phyloP scores from a whole-genome alignment of 2,113 vertebrate genomes.

The Ptyas mucosa region DNA sequence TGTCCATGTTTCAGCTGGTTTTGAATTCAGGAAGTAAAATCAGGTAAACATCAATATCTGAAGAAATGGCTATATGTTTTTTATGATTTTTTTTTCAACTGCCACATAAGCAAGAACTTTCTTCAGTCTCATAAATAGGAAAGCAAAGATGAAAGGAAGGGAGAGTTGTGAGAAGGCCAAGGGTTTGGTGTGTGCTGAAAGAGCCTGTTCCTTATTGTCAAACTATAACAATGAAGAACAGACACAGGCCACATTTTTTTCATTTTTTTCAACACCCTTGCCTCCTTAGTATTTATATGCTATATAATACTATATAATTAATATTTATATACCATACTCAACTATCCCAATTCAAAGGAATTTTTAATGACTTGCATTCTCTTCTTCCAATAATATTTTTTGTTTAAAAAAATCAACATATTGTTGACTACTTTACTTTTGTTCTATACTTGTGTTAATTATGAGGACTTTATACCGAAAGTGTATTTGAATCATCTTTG shows the following conservation, averaged over 20 bases:
- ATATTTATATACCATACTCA: not conserved
- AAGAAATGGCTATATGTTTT: not conserved
- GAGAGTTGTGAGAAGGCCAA: not conserved
- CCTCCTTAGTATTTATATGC: not conserved
- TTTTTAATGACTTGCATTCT: not conserved
- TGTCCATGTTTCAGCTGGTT: not conserved
- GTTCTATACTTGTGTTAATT: not conserved
- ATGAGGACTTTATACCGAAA: not conserved
- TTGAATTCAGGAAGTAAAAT: not conserved
- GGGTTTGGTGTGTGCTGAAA: not conserved
- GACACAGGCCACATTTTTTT: not conserved
- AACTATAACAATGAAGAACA: not conserved
- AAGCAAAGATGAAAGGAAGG: not conserved
- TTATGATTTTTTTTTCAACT: not conserved
- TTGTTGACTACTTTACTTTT: not conserved
- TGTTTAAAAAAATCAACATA: not conserved
- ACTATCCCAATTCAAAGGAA: not conserved
- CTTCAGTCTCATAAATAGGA: not conserved
- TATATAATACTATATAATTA: not conserved
- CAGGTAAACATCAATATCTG: not conserved
- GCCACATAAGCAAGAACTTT: not conserved
- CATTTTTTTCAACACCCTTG: not conserved
- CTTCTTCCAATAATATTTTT: not conserved
- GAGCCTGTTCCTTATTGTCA: not conserved
- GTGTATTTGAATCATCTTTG: not conserved